Percentiles rank a stretch among this genome's conserved stretches.
Evolutionary conservation across 2,888 invertebrate genomes (phyloP).

Genomic region (Dorcus parallelipipedus): DNA sequence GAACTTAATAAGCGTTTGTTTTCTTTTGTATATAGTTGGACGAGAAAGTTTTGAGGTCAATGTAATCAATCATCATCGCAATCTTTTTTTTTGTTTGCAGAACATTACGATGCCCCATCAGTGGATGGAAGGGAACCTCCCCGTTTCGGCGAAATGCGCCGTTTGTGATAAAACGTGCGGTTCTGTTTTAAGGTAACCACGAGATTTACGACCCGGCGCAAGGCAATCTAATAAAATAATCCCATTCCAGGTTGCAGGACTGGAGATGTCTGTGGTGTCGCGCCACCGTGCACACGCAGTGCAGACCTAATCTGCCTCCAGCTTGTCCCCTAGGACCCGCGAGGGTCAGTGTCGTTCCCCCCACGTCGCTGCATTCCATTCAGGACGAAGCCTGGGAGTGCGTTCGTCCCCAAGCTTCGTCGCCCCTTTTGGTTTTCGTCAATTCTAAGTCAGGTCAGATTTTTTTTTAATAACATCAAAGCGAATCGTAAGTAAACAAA

Average conservation of each 20-base stretch:
- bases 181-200: constrained; percentile 77
- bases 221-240: not conserved
- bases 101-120: constrained; percentile 95
- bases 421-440: constrained; percentile 91
- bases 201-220: not conserved
- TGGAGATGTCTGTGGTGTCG: constrained; percentile 97
- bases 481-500: too few relatives aligned
- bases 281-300: constrained; percentile 86
- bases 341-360: constrained; percentile 90
- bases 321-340: constrained; percentile 86
- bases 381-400: constrained; percentile 93
- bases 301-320: constrained; percentile 74
- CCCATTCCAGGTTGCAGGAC: constrained; percentile 73
- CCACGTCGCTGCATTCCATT: constrained; percentile 87
- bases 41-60: too few relatives aligned
- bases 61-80: not conserved
- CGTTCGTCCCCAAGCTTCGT: constrained; percentile 60
- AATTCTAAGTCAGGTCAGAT: constrained; percentile 83
- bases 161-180: constrained; percentile 96
- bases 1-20: too few relatives aligned
- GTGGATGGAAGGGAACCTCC: constrained; percentile 96
- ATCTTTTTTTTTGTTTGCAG: constrained; percentile 50
- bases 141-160: constrained; percentile 89
- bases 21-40: too few relatives aligned
- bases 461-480: too few relatives aligned